A percentile compares a stretch with the other conserved stretches of the same genome.
Conservation (phyloP, 2,797 vertebrate genomes). For the Huso huso region DNA sequence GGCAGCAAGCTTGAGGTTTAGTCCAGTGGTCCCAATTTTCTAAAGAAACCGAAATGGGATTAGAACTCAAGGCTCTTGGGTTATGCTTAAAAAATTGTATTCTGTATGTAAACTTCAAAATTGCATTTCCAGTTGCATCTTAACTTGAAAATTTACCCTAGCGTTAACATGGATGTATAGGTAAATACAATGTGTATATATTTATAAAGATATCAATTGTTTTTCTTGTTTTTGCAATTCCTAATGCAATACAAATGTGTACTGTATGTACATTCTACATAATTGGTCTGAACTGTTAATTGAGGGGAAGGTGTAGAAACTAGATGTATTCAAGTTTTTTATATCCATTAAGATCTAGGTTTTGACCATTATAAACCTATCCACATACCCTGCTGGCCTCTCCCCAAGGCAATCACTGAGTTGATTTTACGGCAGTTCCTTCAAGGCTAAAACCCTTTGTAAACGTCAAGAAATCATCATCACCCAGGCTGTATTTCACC, state of each 20-base stretch:
- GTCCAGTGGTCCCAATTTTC: no score
- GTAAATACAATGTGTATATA: no score
- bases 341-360: not conserved
- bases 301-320: not conserved
- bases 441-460: slow-evolving; percentile 4
- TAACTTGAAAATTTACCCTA: no score
- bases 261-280: not conserved
- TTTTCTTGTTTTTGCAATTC: no score
- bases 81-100: no score
- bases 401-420: not conserved
- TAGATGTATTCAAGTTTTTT: not conserved
- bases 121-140: no score
- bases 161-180: no score
- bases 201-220: no score
- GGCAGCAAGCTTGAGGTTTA: no score
- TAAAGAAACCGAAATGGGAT: no score
- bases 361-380: slow-evolving; percentile 10
- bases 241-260: not conserved
- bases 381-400: slow-evolving; percentile 8
- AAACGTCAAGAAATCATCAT: slow-evolving; percentile 30
- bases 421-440: not conserved
- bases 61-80: no score
- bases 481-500: slow-evolving; percentile 46
- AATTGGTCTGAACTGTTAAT: not conserved
- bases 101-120: no score